phyloP scores from a whole-genome alignment of 2,888 invertebrate species.

The Meghimatium bilineatum region DNA sequence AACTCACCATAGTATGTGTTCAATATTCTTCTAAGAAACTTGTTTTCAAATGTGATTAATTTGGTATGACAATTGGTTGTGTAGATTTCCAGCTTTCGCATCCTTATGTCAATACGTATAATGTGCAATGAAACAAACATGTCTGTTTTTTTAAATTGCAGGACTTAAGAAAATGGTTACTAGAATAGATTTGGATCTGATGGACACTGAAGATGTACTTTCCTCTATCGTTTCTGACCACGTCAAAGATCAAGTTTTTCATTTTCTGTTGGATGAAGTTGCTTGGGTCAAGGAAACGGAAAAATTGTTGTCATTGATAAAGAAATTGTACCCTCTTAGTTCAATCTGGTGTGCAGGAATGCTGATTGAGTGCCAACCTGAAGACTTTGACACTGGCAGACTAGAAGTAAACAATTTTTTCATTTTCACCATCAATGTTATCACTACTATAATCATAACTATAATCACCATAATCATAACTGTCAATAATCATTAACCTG shows the following conservation, averaged over 20 bases:
- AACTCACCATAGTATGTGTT: too few relatives aligned
- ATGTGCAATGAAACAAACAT: too few relatives aligned
- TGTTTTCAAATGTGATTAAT: too few relatives aligned
- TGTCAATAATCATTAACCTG: too few relatives aligned
- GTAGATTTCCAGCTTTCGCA: too few relatives aligned
- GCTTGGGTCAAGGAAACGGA: slow-evolving; percentile 37
- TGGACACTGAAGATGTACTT: slow-evolving; percentile 1
- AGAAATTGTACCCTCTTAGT: slow-evolving; percentile 18
- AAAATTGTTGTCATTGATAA: slow-evolving; percentile 5
- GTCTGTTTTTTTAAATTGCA: too few relatives aligned
- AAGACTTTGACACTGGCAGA: slow-evolving; percentile 19
- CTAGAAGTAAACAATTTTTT: background rate
- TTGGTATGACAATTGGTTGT: too few relatives aligned
- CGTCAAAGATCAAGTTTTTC: background rate
- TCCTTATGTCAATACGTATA: too few relatives aligned
- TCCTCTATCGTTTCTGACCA: background rate
- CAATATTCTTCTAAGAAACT: too few relatives aligned
- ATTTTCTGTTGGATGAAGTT: slow-evolving; percentile 36
- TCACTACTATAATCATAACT: too few relatives aligned
- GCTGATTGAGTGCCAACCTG: slow-evolving; percentile 33
- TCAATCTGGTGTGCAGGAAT: slow-evolving; percentile 43
- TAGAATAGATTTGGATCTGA: slow-evolving; percentile 21
- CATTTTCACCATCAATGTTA: too few relatives aligned
- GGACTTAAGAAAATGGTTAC: slow-evolving; percentile 15
- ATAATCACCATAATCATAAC: too few relatives aligned